Conservation (phyloP, 2,113 vertebrate genomes). For the Ictalurus furcatus region DNA sequence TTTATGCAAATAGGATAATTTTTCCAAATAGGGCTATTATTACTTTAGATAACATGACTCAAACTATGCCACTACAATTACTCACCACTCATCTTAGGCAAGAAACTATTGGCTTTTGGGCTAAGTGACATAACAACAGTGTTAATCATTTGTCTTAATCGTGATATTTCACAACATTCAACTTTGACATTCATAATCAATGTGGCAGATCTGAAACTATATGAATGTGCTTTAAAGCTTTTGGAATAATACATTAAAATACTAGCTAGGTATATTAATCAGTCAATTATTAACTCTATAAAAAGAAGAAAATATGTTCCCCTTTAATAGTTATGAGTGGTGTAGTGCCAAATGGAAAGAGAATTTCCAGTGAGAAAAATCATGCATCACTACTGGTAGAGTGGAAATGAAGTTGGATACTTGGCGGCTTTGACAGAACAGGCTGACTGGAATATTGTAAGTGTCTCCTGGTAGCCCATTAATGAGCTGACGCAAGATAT, state of each 20-base stretch:
- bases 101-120: background rate
- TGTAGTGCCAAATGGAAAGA: background rate
- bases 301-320: background rate
- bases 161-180: background rate
- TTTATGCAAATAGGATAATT: background rate
- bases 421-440: conserved; percentile 7
- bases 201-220: background rate
- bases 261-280: background rate
- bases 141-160: background rate
- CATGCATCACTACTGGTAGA: background rate
- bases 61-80: background rate
- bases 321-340: background rate
- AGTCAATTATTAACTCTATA: background rate
- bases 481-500: conserved; percentile 31
- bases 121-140: background rate
- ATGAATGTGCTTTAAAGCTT: background rate
- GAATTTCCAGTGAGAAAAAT: background rate
- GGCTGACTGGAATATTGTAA: background rate
- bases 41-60: background rate
- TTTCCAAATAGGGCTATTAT: background rate
- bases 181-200: background rate
- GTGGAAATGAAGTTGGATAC: conserved; percentile 3
- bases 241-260: background rate
- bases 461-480: conserved; percentile 23
- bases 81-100: background rate